These are phyloP conservation scores for Aquatica leii DNA, from an alignment of 2,888 invertebrate genomes.

Conservation along the genomic window DNA sequence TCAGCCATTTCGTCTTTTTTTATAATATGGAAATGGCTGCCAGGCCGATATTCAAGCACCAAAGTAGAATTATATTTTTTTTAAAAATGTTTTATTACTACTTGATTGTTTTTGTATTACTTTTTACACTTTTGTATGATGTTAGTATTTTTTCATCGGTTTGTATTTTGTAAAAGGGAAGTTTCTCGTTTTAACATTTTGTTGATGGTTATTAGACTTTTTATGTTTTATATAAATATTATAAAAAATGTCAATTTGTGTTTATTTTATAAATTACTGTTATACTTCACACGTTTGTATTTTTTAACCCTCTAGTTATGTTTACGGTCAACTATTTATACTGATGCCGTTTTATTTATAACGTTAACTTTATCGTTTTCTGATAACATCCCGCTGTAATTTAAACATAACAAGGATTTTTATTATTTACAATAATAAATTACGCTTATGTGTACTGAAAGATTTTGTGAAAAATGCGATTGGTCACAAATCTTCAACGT, in stretches of 20 bases:
- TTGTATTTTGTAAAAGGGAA: slow-evolving; percentile 52
- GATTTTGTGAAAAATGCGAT: no score
- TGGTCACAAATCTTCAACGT: no score
- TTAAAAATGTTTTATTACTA: slow-evolving; percentile 51
- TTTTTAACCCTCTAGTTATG: slow-evolving; percentile 8
- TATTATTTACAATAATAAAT: no score
- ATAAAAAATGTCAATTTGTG: slow-evolving; percentile 60
- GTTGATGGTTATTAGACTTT: slow-evolving; percentile 62
- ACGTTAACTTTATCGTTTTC: no score
- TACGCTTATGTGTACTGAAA: no score
- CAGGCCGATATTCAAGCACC: slow-evolving; percentile 45
- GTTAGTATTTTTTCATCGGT: slow-evolving; percentile 60
- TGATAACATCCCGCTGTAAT: no score
- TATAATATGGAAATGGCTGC: slow-evolving; percentile 25
- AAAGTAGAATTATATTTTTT: slow-evolving; percentile 60
- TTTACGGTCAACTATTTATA: no score
- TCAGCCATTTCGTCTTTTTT: slow-evolving; percentile 49
- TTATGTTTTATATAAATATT: slow-evolving; percentile 63
- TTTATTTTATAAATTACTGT: slow-evolving; percentile 62
- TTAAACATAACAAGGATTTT: no score
- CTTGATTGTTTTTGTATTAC: slow-evolving; percentile 61
- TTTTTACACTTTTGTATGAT: slow-evolving; percentile 63
- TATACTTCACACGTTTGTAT: slow-evolving; percentile 49
- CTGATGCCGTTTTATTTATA: no score
- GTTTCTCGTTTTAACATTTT: slow-evolving; percentile 61